These are phyloP conservation scores for Pseudolaguvia tuberculata DNA, from an alignment of 2,113 vertebrate genomes.

Conservation along the genomic window DNA sequence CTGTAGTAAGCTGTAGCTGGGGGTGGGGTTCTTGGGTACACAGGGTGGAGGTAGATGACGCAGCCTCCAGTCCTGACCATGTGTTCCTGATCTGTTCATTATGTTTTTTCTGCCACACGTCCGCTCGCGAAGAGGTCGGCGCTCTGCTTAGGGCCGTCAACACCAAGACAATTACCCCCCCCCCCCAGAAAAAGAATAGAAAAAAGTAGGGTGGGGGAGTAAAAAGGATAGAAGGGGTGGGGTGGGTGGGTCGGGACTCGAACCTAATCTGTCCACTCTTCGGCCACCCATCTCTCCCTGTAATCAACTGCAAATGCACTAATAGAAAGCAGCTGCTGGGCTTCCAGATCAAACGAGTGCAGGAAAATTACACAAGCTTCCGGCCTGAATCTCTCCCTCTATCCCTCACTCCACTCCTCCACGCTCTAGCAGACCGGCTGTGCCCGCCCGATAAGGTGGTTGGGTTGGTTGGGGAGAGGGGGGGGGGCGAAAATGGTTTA, in stretches of 20 bases:
- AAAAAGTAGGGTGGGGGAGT: background rate
- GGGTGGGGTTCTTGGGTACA: background rate
- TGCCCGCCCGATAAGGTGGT: constrained; percentile 12
- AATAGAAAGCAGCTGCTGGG: constrained; percentile 73
- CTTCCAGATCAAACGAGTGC: constrained; percentile 67
- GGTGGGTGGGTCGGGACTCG: constrained; percentile 21
- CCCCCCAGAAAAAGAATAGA: no score
- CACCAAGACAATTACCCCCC: constrained; percentile 38
- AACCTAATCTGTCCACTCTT: constrained; percentile 54
- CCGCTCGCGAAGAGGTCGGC: background rate
- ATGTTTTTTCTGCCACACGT: no score
- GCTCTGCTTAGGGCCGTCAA: constrained; percentile 18
- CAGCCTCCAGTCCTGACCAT: background rate
- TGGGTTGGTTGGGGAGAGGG: no score
- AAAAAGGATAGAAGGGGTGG: background rate
- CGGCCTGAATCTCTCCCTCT: constrained; percentile 54
- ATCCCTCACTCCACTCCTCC: constrained; percentile 41
- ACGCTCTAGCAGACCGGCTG: constrained; percentile 22
- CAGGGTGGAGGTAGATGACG: background rate
- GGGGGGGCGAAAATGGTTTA: constrained; percentile 1
- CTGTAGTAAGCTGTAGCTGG: constrained; percentile 29
- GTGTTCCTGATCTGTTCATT: no score
- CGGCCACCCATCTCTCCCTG: constrained; percentile 70
- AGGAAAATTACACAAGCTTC: constrained; percentile 68
- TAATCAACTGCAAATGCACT: constrained; percentile 76